Base-by-base conservation (phyloP, 2,113 vertebrate genomes). In the Mionectes macconnelli region DNA sequence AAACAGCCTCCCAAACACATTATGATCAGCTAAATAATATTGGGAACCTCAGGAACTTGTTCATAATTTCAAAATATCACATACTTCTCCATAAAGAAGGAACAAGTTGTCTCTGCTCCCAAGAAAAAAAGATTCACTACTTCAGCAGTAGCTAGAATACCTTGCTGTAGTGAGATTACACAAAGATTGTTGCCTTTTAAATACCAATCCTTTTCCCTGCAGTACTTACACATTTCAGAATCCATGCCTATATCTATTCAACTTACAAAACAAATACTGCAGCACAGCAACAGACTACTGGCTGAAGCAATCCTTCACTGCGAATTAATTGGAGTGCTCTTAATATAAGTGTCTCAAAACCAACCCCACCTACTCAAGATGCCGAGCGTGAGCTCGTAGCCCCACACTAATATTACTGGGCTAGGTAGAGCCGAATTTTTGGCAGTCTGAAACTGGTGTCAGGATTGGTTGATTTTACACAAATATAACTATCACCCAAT, bases 401-500 rank as follows among this genome's bases (percentile, higher is more conserved):
- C 39, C 55, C 77, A 20, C 0, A 42, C 22, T 15, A 91, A 66
- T 8, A 87, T 67, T 55, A 53, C 27, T n/a, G 47, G 23, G 39
- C 67, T 90, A 23, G 0, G 4, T 1, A 23, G 1, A 33, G 60
- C 14, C 82, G 39, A 50, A 80, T 28, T 83, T 47, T 62, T 40
- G 27, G 63, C 62, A 94, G 70, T 92, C 89, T 96, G 89, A 94
- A 94, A 81, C 76, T 88, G 90, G 84, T 87, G 90, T 21, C 70
- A 80, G 73, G 84, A 95, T 63, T 83, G 87, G 70, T 39, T 95
- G 93, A 94, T 72, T 93, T 94, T 50, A 82, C 49, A 70, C 86
- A 53, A 74, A 88, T 21, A 84, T 5, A 90, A 92, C 88, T 70
- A 94, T 70, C 84, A 95, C 67, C 91, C 95, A 97, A 35, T 97